Conservation (phyloP, 2,888 invertebrate species). For the Hecatera dysodea region DNA sequence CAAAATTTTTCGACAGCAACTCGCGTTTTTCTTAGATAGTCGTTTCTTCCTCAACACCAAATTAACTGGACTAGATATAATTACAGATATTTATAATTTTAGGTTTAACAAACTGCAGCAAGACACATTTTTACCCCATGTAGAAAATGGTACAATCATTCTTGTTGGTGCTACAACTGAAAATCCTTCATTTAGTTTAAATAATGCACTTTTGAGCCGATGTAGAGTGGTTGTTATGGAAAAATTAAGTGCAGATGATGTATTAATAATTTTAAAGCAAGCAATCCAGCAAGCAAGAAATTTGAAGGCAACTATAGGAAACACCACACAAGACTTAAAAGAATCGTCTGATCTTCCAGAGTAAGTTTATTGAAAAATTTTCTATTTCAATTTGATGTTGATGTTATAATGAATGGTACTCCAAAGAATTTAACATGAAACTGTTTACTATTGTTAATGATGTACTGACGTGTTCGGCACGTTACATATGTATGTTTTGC, state of each 20-base stretch:
- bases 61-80: not conserved
- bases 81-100: constrained; percentile 16
- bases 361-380: constrained; percentile 64
- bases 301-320: constrained; percentile 75
- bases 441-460: not conserved
- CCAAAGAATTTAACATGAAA: no score
- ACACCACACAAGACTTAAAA: constrained; percentile 66
- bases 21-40: no score
- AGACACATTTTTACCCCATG: constrained; percentile 95
- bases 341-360: constrained; percentile 65
- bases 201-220: constrained; percentile 94
- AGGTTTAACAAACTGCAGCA: constrained; percentile 96
- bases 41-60: no score
- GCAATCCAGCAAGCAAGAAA: constrained; percentile 83
- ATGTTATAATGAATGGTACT: not conserved
- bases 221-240: constrained; percentile 94
- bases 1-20: no score
- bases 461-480: no score
- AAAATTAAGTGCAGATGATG: constrained; percentile 91
- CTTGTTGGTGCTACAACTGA: constrained; percentile 96
- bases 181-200: constrained; percentile 96
- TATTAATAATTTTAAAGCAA: constrained; percentile 91
- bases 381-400: not conserved
- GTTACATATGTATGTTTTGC: not conserved
- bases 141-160: constrained; percentile 95